Evolutionary conservation across 2,113 vertebrate genomes (phyloP).

Genomic region (Galbula dea): DNA sequence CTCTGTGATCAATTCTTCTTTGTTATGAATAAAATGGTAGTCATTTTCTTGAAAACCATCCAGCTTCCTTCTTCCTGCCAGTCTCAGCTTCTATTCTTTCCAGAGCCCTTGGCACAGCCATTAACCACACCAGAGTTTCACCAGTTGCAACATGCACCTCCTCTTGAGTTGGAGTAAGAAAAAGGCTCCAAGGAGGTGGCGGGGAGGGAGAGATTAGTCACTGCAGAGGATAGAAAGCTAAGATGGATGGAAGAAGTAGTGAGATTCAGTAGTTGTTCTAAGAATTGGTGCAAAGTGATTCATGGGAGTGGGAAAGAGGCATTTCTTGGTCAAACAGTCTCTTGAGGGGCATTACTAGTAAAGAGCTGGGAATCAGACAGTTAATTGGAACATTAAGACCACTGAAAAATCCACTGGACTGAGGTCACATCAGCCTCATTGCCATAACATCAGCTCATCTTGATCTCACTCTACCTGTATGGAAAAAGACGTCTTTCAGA

Average conservation of each 20-base stretch:
- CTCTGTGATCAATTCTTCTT: conserved; percentile 5
- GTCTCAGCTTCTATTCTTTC: conserved; percentile 9
- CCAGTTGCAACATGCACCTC: conserved; percentile 38
- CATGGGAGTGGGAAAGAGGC: neutral
- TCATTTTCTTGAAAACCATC: conserved; percentile 46
- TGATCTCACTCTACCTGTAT: neutral
- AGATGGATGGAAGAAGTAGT: neutral
- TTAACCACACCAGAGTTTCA: conserved; percentile 22
- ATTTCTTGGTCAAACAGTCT: neutral
- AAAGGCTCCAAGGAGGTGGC: neutral
- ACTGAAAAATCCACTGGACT: neutral
- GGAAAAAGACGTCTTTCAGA: neutral
- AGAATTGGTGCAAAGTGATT: neutral
- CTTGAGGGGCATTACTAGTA: neutral
- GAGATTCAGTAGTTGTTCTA: neutral
- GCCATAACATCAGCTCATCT: neutral
- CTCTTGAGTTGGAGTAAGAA: neutral
- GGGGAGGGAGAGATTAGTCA: neutral
- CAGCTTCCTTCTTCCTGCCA: conserved; percentile 56
- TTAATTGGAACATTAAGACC: neutral
- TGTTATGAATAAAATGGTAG: conserved; percentile 3
- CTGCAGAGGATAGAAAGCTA: neutral
- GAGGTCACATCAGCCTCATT: neutral
- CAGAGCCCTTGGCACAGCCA: conserved; percentile 8
- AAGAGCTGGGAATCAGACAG: neutral